These are phyloP conservation scores for Prionace glauca DNA, from an alignment of 2,797 vertebrate genomes.

Conservation along the genomic window DNA sequence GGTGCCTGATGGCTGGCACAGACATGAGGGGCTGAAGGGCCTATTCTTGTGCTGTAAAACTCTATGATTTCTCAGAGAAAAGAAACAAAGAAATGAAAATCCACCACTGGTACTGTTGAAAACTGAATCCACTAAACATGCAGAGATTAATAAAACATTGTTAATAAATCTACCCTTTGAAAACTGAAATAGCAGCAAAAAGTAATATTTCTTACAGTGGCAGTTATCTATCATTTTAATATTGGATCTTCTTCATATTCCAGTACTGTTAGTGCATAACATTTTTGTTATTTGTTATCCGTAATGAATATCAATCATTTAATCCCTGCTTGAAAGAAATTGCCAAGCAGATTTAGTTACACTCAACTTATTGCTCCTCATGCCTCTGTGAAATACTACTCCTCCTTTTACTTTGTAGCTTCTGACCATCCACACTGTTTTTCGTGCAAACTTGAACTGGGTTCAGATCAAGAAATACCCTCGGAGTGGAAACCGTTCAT, in stretches of 20 bases:
- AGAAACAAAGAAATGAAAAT: neutral
- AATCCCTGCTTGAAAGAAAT: neutral
- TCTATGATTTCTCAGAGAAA: neutral
- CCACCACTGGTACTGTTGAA: neutral
- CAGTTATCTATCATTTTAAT: neutral
- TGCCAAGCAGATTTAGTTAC: neutral
- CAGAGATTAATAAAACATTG: neutral
- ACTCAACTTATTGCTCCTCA: neutral
- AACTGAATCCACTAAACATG: neutral
- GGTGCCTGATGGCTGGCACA: too few species aligned
- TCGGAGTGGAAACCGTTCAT: conserved; percentile 85
- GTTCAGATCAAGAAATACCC: conserved; percentile 92
- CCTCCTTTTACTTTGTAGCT: conserved; percentile 55
- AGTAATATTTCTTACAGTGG: neutral
- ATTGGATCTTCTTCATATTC: neutral
- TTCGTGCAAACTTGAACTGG: conserved; percentile 88
- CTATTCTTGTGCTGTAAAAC: too few species aligned
- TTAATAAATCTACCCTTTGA: neutral
- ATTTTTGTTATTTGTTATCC: neutral
- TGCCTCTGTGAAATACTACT: neutral
- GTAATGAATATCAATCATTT: neutral
- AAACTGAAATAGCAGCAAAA: neutral
- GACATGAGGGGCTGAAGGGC: too few species aligned
- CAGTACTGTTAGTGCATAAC: neutral
- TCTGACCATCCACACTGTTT: conserved; percentile 86